Conservation (phyloP, 1,140 invertebrate species). For the Drosophila persimilis region DNA sequence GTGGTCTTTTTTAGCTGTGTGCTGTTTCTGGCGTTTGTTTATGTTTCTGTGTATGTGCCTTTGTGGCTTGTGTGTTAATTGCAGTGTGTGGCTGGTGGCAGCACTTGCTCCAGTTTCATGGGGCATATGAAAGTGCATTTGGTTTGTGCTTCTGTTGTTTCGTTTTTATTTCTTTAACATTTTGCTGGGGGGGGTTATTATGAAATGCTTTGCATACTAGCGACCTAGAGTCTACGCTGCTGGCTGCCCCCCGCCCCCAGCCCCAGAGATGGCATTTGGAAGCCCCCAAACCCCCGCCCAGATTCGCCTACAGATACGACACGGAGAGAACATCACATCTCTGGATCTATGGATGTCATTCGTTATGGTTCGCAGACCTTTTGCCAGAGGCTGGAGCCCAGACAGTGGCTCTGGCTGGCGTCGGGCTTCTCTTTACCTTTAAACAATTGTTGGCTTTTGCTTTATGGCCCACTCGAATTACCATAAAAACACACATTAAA, state of each 20-base stretch:
- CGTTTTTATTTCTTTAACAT: slow-evolving; percentile 8
- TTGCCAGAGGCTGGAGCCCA: neutral
- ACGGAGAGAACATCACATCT: neutral
- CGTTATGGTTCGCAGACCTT: slow-evolving; percentile 66
- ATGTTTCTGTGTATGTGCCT: slow-evolving; percentile 15
- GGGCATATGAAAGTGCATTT: slow-evolving; percentile 64
- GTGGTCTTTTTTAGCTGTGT: no score
- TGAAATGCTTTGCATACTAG: slow-evolving; percentile 35
- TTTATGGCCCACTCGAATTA: slow-evolving; percentile 60
- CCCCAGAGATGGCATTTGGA: no score
- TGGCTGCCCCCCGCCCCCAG: slow-evolving; percentile 9
- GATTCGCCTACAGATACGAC: neutral
- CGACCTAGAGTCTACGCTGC: neutral
- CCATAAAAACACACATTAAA: slow-evolving; percentile 41
- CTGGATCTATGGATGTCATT: slow-evolving; percentile 61
- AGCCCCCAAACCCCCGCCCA: no score
- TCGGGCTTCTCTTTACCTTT: slow-evolving; percentile 24
- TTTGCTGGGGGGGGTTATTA: slow-evolving; percentile 26
- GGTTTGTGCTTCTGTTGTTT: slow-evolving; percentile 23
- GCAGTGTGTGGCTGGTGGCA: slow-evolving; percentile 42
- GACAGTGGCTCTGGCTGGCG: neutral
- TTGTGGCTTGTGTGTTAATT: slow-evolving; percentile 60
- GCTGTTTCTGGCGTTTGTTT: neutral
- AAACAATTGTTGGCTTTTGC: slow-evolving; percentile 64
- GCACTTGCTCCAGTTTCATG: slow-evolving; percentile 58